Base-by-base conservation (phyloP, 2,888 invertebrate species). In the Lypha dubia region DNA sequence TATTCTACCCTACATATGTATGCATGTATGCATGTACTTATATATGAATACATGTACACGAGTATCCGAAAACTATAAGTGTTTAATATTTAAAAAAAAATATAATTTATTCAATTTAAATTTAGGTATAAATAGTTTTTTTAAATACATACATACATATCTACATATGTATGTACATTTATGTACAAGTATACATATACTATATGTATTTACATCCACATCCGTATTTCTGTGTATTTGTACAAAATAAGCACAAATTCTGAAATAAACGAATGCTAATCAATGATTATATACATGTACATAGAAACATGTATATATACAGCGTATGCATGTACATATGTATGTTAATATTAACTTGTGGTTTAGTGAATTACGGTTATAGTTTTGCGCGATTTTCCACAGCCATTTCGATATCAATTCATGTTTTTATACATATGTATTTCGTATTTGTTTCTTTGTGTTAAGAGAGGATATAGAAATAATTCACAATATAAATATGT, bases 361-460 rank as follows among this genome's bases (percentile, higher is more conserved):
- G 20, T 38, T 53, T 9, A 62, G 3, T 15, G n/a, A 22, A 41
- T 5, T 13, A 13, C 65, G 17, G 46, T 65, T 49, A 15, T 9
- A 38, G 24, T 53, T 53, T 68, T 32, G 51, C 67, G 67, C 71
- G 32, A 20, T 46, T 71, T 60, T 17, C 20, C 20, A 46, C 44
- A 56, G 9, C 46, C 22, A 62, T 49, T 44, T 58, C 49, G 32
- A 58, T 32, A 17, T 70, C 20, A 46, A 73, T 53, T 68, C 68
- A 53, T 68, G 44, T 28, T 28, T 46, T 46, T n/a, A 28, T 44
- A n/a, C n/a, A n/a, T n/a, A n/a, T n/a, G n/a, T n/a, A 46, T 65
- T 46, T 28, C 44, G 11, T 38, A 32, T 67, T 44, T 28, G 17
- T 3, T n/a, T 15, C 24, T 46, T 63, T 15, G n/a, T 44, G 15